These are phyloP conservation scores for Ondatra zibethicus DNA, from an alignment of 2,113 vertebrate species.

Conservation along the genomic window DNA sequence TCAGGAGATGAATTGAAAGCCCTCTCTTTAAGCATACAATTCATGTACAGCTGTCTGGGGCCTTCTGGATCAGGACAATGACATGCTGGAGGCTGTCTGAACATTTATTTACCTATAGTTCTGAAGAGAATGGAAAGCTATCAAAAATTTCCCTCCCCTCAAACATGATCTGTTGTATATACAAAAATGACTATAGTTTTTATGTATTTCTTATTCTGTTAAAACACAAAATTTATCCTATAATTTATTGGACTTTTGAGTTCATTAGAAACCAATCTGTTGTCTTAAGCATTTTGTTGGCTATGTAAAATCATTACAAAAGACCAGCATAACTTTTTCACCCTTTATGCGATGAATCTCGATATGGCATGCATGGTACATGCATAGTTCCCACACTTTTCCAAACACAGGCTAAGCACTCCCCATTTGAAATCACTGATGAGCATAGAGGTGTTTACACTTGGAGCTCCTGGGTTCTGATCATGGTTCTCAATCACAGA, in stretches of 20 bases:
- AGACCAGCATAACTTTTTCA: constrained; percentile 87
- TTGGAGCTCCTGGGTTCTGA: neutral
- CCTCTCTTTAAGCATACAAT: constrained; percentile 71
- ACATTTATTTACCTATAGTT: constrained; percentile 89
- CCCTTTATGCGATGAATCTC: constrained; percentile 52
- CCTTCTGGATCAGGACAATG: constrained; percentile 96
- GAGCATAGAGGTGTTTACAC: neutral
- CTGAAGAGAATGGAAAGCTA: constrained; percentile 84
- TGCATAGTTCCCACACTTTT: neutral
- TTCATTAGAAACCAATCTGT: constrained; percentile 91
- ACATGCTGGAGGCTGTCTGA: constrained; percentile 94
- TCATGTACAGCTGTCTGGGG: constrained; percentile 91
- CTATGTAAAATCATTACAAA: constrained; percentile 91
- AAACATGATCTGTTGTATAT: constrained; percentile 44
- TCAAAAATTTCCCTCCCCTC: neutral
- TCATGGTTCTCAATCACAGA: neutral
- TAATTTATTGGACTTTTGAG: constrained; percentile 95
- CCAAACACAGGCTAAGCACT: neutral
- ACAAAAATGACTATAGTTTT: constrained; percentile 89
- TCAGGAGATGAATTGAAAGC: constrained; percentile 81
- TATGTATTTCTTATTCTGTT: constrained; percentile 91
- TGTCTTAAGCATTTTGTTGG: constrained; percentile 95
- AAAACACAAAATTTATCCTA: constrained; percentile 91
- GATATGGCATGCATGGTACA: neutral
- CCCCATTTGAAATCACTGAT: neutral